These are phyloP conservation scores for Andrena bucephala DNA, from an alignment of 2,888 invertebrate species.

Conservation along the genomic window DNA sequence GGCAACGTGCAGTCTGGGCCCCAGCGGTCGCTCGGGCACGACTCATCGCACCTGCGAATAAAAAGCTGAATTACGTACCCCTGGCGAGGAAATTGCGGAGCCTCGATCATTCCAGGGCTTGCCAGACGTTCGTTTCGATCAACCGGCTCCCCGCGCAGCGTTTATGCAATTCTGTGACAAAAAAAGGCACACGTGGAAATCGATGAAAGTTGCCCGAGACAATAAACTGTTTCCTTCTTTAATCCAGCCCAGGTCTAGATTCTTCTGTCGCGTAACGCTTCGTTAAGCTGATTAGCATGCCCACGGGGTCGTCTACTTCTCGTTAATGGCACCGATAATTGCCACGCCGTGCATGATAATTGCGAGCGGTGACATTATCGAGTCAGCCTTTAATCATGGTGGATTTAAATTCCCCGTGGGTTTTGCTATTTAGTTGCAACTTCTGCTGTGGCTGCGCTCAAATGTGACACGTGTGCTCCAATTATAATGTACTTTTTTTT, in stretches of 20 bases:
- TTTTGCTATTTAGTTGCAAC: too few relatives aligned
- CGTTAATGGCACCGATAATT: conserved; percentile 3
- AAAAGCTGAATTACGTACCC: conserved; percentile 8
- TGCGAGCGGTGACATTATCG: too few relatives aligned
- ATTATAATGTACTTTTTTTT: too few relatives aligned
- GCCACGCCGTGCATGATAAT: too few relatives aligned
- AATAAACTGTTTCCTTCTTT: neutral
- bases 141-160: conserved; percentile 2
- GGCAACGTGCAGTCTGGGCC: conserved; percentile 89
- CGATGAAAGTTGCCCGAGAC: neutral
- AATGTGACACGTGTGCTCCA: too few relatives aligned
- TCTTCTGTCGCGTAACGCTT: neutral
- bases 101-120: neutral
- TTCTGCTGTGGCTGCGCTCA: too few relatives aligned
- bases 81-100: neutral
- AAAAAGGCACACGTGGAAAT: conserved; percentile 3
- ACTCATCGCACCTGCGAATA: conserved; percentile 74
- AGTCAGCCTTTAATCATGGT: too few relatives aligned
- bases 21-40: conserved; percentile 90
- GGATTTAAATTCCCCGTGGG: too few relatives aligned
- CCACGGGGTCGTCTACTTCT: neutral
- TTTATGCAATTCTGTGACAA: conserved; percentile 26
- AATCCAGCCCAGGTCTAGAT: neutral
- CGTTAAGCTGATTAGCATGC: neutral
- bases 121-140: conserved; percentile 32